Evolutionary conservation across 2,113 vertebrate species (phyloP), one percentile per base, ranked within the genome.

Genomic region (Ploceus nigricollis): DNA sequence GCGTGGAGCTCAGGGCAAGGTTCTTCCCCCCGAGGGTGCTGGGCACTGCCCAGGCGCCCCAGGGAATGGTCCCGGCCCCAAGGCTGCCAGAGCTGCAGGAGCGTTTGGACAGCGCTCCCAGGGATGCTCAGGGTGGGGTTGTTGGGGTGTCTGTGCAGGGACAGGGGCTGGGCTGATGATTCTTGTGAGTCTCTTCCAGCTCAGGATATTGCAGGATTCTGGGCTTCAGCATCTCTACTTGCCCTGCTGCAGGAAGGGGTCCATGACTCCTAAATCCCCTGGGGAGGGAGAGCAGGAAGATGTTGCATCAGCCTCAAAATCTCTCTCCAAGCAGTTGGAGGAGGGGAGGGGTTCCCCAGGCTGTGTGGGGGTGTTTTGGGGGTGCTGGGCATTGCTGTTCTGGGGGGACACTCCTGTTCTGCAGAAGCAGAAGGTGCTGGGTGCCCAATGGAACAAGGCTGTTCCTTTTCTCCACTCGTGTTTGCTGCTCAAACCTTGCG

Each of bases 281-380:
- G 44, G 21, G 51, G 17, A 56, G 47, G 37, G 30, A 35, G 71
- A 35, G 39, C 68, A 19, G 82, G 72, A 71, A 56, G 63, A 42
- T 70, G 82, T 95, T 96, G 86, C 94, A 80, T 93, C 95, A 93
- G 85, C 47, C 75, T 91, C 5, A 4, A 54, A 75, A 45, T 40
- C 20, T 47, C 25, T 73, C n/a, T 70, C 1, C 5, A 33, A 13
- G 61, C 60, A 73, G 65, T 20, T 18, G 35, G 60, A 33, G 71
- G 82, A 64, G 90, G 85, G 78, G 60, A 87, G 82, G 91, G 33
- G 18, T 68, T 91, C 89, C 90, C 54, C 0, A 1, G 68, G 37
- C 31, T 48, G 51, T 25, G 79, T 11, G 77, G 79, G 70, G 80
- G 60, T 3, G 72, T 65, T 56, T 51, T 64, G 86, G 88, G 40